Conservation (phyloP, 23 tunicate species). For the Corella eumyota region DNA sequence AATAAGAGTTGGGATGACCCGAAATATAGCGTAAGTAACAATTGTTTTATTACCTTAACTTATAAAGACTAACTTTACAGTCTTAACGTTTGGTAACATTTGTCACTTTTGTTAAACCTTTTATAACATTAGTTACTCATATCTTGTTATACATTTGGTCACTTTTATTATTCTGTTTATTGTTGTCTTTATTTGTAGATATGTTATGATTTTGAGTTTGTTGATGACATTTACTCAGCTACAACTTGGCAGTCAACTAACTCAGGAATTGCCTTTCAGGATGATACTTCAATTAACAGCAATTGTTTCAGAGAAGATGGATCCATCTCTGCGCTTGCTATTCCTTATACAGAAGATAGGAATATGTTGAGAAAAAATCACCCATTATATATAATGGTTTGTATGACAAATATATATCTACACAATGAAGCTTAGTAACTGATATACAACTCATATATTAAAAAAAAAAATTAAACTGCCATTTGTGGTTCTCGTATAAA, state of each 20-base stretch:
- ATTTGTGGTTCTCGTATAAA: too few species aligned
- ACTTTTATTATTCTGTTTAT: neutral
- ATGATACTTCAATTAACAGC: neutral
- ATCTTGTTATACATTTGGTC: neutral
- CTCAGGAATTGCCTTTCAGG: neutral
- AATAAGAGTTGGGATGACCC: slow-evolving; percentile 5
- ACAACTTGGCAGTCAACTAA: slow-evolving; percentile 16
- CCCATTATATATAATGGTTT: slow-evolving; percentile 17
- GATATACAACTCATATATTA: too few species aligned
- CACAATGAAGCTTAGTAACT: neutral
- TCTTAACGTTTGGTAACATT: too few species aligned
- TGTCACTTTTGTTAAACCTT: too few species aligned
- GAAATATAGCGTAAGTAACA: slow-evolving; percentile 10
- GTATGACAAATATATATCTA: neutral
- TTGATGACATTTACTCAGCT: slow-evolving; percentile 24
- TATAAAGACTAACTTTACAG: too few species aligned
- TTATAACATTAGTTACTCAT: too few species aligned
- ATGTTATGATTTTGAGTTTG: slow-evolving; percentile 23
- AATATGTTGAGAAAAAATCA: slow-evolving; percentile 9
- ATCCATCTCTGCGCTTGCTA: neutral
- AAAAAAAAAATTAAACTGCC: too few species aligned
- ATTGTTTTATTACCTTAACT: too few species aligned
- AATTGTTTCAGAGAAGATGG: slow-evolving; percentile 13
- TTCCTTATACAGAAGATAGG: slow-evolving; percentile 3
- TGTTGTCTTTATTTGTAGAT: slow-evolving; percentile 6